Evolutionary conservation across 2,113 vertebrate species (phyloP).

Genomic region (Phylloscopus trochiloides): DNA sequence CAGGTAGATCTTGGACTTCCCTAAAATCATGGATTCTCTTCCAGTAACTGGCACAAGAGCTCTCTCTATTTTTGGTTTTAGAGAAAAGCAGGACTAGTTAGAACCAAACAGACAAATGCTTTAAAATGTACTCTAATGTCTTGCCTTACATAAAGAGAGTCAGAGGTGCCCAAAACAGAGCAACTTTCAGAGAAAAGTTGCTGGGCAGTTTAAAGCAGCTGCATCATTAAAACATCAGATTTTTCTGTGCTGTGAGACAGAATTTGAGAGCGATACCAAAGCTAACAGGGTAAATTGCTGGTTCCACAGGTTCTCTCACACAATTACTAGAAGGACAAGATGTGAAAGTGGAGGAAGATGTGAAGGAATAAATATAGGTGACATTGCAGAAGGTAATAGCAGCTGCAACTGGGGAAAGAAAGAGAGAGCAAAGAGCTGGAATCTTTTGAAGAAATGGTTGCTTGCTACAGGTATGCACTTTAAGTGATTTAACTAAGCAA

Average conservation of each 20-base stretch:
- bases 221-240: not conserved
- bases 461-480: not conserved
- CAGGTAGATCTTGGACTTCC: not conserved
- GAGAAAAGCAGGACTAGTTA: not conserved
- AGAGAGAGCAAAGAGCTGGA: not conserved
- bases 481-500: not conserved
- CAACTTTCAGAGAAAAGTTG: not conserved
- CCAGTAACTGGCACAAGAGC: not conserved
- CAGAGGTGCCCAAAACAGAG: not conserved
- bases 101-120: not conserved
- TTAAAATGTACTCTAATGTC: not conserved
- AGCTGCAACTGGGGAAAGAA: not conserved
- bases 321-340: not conserved
- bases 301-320: not conserved
- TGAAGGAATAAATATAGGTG: not conserved
- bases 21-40: not conserved
- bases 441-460: not conserved
- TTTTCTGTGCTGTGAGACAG: not conserved
- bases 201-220: not conserved
- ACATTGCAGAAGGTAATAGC: not conserved
- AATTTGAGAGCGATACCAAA: not conserved
- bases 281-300: not conserved
- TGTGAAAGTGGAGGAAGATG: not conserved
- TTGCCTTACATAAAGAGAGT: not conserved
- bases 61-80: not conserved